These are phyloP conservation scores for Diabrotica balteata DNA, from an alignment of 2,888 invertebrate genomes.

Conservation along the genomic window DNA sequence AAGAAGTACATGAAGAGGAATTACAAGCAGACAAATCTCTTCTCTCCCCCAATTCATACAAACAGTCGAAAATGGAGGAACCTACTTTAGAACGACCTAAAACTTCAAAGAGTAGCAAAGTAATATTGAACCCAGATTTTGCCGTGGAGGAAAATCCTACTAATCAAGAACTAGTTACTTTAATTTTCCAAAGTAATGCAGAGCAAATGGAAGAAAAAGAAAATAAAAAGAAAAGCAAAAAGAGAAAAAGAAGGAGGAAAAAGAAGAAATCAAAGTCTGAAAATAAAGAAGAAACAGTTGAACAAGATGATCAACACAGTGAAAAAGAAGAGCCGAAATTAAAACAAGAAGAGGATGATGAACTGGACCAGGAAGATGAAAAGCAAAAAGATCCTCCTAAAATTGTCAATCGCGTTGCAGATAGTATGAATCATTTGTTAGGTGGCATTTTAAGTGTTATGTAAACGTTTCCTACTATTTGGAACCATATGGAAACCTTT, in stretches of 20 bases:
- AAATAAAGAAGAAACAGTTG: not conserved
- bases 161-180: not conserved
- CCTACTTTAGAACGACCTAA: not conserved
- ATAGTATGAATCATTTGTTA: conserved; percentile 4
- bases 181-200: not conserved
- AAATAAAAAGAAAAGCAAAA: not conserved
- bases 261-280: not conserved
- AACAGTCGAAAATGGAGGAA: not conserved
- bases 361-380: not conserved
- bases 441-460: conserved; percentile 23
- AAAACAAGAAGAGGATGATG: not conserved
- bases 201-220: not conserved
- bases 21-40: no score
- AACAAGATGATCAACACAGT: not conserved
- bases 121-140: not conserved
- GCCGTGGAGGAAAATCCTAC: not conserved
- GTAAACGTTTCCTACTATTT: not conserved
- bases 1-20: no score
- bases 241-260: not conserved
- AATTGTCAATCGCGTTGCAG: not conserved
- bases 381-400: not conserved
- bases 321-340: not conserved
- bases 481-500: no score
- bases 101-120: not conserved
- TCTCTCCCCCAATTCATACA: not conserved